These are phyloP conservation scores for Alloscopus bannaensis DNA, from an alignment of 2,888 invertebrate genomes.

Conservation along the genomic window DNA sequence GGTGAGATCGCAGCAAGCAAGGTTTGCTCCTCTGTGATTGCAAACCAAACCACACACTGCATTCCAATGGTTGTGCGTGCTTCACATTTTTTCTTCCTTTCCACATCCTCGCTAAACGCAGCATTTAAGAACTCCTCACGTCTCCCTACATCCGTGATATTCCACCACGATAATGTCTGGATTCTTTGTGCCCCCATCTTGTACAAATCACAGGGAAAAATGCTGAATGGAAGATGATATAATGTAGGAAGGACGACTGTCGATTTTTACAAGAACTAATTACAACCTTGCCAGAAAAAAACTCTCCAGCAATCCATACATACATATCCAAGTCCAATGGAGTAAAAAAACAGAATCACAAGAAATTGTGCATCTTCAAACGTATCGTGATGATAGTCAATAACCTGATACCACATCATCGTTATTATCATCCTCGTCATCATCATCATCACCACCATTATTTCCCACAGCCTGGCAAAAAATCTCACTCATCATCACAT, in stretches of 20 bases:
- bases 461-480: background rate
- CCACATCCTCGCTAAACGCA: too few species aligned
- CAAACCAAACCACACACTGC: too few species aligned
- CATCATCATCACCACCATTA: conserved; percentile 5
- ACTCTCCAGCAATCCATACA: background rate
- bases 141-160: conserved; percentile 40
- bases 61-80: conserved; percentile 49
- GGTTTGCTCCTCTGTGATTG: conserved; percentile 17
- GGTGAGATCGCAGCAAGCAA: too few species aligned
- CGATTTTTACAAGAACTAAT: conserved; percentile 47
- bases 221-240: too few species aligned
- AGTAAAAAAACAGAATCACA: conserved; percentile 3
- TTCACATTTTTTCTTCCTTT: conserved; percentile 33
- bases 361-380: background rate
- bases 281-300: conserved; percentile 29
- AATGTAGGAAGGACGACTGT: conserved; percentile 12
- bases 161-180: background rate
- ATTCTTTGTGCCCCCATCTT: too few species aligned
- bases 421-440: conserved; percentile 30
- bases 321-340: background rate
- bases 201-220: too few species aligned
- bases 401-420: conserved; percentile 50
- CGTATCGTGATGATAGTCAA: conserved; percentile 44
- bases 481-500: background rate
- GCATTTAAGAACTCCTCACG: conserved; percentile 54